A percentile compares a stretch with the other conserved stretches of the same genome.
Conservation (phyloP, 1,140 invertebrate species). For the Grapholita molesta region DNA sequence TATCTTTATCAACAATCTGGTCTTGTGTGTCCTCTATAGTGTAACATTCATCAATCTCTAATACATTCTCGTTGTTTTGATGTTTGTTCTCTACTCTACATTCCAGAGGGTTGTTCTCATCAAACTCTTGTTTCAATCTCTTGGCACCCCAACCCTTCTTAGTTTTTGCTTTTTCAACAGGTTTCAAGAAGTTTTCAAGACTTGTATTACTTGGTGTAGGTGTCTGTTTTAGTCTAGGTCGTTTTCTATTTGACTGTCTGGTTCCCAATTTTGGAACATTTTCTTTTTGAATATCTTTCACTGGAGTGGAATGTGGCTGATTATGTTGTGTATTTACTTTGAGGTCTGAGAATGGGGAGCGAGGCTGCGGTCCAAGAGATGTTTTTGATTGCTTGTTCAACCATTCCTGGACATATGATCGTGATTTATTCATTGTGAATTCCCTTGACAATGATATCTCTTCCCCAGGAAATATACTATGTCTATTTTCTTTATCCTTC, state of each 20-base stretch:
- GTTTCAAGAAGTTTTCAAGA: not conserved
- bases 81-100: constrained; percentile 16
- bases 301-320: not conserved
- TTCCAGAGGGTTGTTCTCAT: not conserved
- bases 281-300: not conserved
- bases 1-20: constrained; percentile 53
- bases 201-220: not conserved
- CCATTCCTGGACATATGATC: constrained; percentile 56
- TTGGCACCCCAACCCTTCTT: constrained; percentile 3
- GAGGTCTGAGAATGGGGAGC: constrained; percentile 56
- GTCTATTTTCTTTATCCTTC: constrained; percentile 48
- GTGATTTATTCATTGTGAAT: constrained; percentile 49
- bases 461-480: constrained; percentile 40
- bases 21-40: constrained; percentile 48
- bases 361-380: constrained; percentile 20
- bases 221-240: not conserved
- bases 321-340: constrained; percentile 30
- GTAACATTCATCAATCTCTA: constrained; percentile 46
- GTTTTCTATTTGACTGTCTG: not conserved
- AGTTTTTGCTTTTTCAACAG: not conserved
- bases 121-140: not conserved
- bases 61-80: constrained; percentile 54
- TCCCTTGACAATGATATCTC: constrained; percentile 25
- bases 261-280: not conserved
- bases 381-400: constrained; percentile 41